Evolutionary conservation across 1,140 invertebrate genomes (phyloP).

Genomic region (Lerema accius): DNA sequence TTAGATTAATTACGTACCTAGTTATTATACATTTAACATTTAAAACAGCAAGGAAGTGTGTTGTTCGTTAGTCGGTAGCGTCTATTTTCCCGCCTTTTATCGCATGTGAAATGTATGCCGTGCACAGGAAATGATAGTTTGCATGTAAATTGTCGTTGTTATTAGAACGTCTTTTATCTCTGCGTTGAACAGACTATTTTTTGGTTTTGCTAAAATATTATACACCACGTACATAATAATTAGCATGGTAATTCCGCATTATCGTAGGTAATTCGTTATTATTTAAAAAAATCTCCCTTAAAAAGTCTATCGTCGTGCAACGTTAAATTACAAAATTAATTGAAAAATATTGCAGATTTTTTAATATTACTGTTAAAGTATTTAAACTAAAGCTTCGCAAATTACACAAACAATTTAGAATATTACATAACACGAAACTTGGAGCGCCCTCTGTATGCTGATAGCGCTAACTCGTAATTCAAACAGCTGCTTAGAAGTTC

Average conservation of each 20-base stretch:
- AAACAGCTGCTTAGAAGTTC: constrained; percentile 33
- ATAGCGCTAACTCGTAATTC: constrained; percentile 4
- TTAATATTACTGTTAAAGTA: too few relatives aligned
- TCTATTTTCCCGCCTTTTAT: constrained; percentile 46
- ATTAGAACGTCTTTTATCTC: neutral
- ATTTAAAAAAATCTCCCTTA: too few relatives aligned
- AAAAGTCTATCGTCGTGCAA: too few relatives aligned
- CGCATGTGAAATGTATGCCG: constrained; percentile 65
- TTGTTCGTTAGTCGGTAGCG: constrained; percentile 15
- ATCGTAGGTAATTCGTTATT: too few relatives aligned
- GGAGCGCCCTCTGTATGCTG: constrained; percentile 45
- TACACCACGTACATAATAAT: too few relatives aligned
- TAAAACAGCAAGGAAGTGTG: constrained; percentile 26
- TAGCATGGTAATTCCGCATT: too few relatives aligned
- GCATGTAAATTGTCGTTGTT: constrained; percentile 40
- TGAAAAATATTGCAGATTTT: too few relatives aligned
- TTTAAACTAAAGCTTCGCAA: too few relatives aligned
- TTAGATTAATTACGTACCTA: constrained; percentile 27
- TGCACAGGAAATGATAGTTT: constrained; percentile 66
- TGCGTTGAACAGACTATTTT: neutral
- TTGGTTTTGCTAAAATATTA: neutral
- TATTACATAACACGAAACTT: neutral
- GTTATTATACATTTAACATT: constrained; percentile 16
- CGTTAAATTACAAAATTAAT: too few relatives aligned
- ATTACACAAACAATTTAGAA: too few relatives aligned